Evolutionary conservation across 2,888 invertebrate genomes (phyloP), one percentile per base, ranked within the genome.

Genomic region (Meteorus colon): DNA sequence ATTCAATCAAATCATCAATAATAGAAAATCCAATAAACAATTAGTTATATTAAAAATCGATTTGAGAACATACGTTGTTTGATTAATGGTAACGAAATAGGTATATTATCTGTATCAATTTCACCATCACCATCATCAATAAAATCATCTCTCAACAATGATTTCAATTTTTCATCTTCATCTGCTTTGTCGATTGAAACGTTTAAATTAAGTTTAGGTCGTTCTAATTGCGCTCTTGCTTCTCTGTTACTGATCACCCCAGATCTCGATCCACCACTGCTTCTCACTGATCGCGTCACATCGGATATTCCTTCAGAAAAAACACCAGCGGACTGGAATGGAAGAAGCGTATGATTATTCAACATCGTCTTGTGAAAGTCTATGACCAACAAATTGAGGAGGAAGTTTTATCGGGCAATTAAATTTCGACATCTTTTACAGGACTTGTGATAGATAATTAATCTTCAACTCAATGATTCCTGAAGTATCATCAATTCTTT

Each of bases 141-240:
- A 72, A 89, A 89, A 82, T 90, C 89, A 82, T 90, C 90, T 74
- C 85, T 84, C 12, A 90, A 81, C n/a, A 90, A 76, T 6, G 83
- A 67, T 65, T 86, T 86, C 24, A 90, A 77, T 78, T 85, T 87
- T 75, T 84, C 84, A 41, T 88, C 89, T 75, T 89, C 88, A 34
- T 88, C 87, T 6, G 79, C 83, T 80, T 89, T 89, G 77, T 89
- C 81, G 31, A 87, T 71, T 27, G 79, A 84, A 37, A 84, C 83
- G 78, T 87, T 83, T 48, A 86, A 81, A 71, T 87, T 84, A 59
- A 88, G 80, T 82, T 86, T 84, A 63, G 87, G 86, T 73, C 82
- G 87, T 72, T 86, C 87, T 48, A 87, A 76, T 10, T 67, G 34
- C n/a, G 78, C 29, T 68, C 77, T 78, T 19, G 80, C 0, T 51